Percentiles rank a stretch among this genome's conserved stretches.
These are phyloP conservation scores for Stictocephala bisonia DNA, from an alignment of 2,888 invertebrate species.

Conservation along the genomic window DNA sequence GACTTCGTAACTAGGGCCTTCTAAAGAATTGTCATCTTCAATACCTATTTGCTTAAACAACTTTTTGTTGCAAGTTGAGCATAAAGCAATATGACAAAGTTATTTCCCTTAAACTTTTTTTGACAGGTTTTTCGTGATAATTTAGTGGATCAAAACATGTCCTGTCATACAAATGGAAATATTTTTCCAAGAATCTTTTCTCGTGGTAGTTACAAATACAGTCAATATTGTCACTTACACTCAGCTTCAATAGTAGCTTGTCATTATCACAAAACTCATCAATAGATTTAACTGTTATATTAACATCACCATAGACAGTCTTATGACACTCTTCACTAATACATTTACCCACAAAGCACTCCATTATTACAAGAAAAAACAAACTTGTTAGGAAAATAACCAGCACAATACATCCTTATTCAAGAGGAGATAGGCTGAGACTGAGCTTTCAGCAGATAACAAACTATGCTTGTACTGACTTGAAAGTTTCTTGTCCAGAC, in stretches of 20 bases:
- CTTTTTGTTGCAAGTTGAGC: slow-evolving; percentile 28
- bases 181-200: slow-evolving; percentile 14
- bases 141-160: slow-evolving; percentile 18
- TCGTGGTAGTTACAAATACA: slow-evolving; percentile 24
- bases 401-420: not conserved
- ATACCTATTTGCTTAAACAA: not conserved
- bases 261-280: slow-evolving; percentile 10
- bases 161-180: slow-evolving; percentile 10
- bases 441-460: not conserved
- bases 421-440: not conserved
- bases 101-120: slow-evolving; percentile 16
- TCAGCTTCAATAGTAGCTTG: not conserved
- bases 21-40: slow-evolving; percentile 22
- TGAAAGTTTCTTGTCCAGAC: not conserved
- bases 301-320: slow-evolving; percentile 40
- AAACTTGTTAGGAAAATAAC: not conserved
- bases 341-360: slow-evolving; percentile 53
- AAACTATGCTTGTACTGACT: not conserved
- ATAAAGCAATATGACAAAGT: slow-evolving; percentile 11
- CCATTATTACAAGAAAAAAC: not conserved
- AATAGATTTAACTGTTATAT: slow-evolving; percentile 26
- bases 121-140: slow-evolving; percentile 16
- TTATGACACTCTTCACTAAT: slow-evolving; percentile 44
- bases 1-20: not conserved
- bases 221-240: slow-evolving; percentile 1